Percentiles rank a stretch among this genome's conserved stretches.
Evolutionary conservation across 2,113 vertebrate genomes (phyloP).

Genomic region (Engraulis encrasicolus): DNA sequence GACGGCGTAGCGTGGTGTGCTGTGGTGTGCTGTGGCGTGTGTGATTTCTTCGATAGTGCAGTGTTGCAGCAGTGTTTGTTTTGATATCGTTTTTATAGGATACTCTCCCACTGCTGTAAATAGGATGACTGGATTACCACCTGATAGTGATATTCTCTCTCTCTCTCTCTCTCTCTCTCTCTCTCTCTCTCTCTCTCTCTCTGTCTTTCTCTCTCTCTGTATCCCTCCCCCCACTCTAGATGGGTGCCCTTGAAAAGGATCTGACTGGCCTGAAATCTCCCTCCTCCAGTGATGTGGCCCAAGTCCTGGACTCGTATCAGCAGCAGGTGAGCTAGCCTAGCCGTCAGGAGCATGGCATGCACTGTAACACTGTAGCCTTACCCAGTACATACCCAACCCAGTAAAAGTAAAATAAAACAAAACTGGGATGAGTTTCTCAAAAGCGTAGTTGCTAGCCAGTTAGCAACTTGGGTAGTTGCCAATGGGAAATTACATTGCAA

Average conservation of each 20-base stretch:
- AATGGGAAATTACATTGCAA: too few relatives aligned
- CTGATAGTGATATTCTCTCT: slow-evolving; percentile 20
- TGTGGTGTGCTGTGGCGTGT: too few relatives aligned
- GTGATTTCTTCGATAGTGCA: neutral
- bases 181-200: too few relatives aligned
- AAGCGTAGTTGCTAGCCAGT: too few relatives aligned
- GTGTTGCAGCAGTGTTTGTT: neutral
- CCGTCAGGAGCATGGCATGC: neutral
- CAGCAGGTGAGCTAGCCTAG: slow-evolving; percentile 75
- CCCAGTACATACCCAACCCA: too few relatives aligned
- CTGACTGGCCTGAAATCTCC: slow-evolving; percentile 84
- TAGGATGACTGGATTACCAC: neutral
- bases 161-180: too few relatives aligned
- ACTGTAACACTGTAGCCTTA: too few relatives aligned
- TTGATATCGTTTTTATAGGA: neutral
- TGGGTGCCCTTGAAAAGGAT: slow-evolving; percentile 85
- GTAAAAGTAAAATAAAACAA: too few relatives aligned
- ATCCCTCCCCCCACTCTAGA: slow-evolving; percentile 68
- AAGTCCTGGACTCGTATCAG: slow-evolving; percentile 84
- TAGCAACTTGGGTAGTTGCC: too few relatives aligned
- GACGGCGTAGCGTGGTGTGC: too few relatives aligned
- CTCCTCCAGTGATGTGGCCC: slow-evolving; percentile 78
- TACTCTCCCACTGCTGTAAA: neutral
- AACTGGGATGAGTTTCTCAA: too few relatives aligned
- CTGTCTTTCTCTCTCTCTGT: too few relatives aligned